Base-by-base conservation (phyloP, 37 sponge, comb jelly and placozoan genomes). In the Haliclona indistincta region DNA sequence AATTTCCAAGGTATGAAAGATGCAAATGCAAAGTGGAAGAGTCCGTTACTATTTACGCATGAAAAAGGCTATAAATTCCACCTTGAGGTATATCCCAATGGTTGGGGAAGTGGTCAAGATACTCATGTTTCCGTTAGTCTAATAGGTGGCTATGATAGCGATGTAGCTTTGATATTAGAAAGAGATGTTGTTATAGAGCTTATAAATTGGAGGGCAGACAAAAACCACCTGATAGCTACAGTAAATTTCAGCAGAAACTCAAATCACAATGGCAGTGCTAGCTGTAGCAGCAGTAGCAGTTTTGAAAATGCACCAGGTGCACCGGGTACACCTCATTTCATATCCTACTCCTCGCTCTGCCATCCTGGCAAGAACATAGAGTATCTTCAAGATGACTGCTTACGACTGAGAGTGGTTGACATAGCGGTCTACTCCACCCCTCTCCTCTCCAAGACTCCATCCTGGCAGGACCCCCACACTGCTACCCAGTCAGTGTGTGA, bases 311-410 rank as follows among this genome's bases (percentile, higher is more conserved):
- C 22, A n/a, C 26, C 13, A 25, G 60, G 28, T n/a, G n/a, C n/a
- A n/a, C 23, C 7, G 7, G 23, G 6, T n/a, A 7, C 60, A n/a
- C 22, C 26, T n/a, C 6, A 7, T 25, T n/a, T n/a, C n/a, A n/a
- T n/a, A n/a, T n/a, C n/a, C n/a, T n/a, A n/a, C n/a, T n/a, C n/a
- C n/a, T n/a, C n/a, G n/a, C n/a, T n/a, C n/a, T n/a, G n/a, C n/a
- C n/a, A n/a, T n/a, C n/a, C n/a, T n/a, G 28, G 6, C 51, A 47
- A 47, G 13, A 47, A 47, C 15, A 20, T 7, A 8, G 6, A 58
- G 13, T 58, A n/a, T 58, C 43, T 68, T 28, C 20, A 68, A 41
- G 43, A 68, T 68, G 44, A 68, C 7, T 68, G 69, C 38, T 28
- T 68, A 15, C 38, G 23, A 20, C 38, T 68, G 22, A 38, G 69